Conservation (phyloP, 2,113 vertebrate species). For the Pseudorhombus dupliciocellatus region DNA sequence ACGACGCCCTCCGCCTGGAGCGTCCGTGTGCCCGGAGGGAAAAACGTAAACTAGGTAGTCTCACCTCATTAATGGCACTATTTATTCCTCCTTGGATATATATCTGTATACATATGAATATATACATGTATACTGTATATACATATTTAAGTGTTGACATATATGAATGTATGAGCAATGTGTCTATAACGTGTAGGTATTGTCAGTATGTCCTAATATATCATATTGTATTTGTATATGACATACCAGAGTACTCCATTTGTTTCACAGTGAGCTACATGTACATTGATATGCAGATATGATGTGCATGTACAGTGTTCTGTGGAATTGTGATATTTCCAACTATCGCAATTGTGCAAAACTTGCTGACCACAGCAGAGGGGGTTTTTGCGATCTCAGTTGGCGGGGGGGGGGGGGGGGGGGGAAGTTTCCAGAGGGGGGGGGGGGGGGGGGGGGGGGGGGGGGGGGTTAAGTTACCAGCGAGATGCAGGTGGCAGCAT, state of each 20-base stretch:
- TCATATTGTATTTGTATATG: slow-evolving; percentile 67
- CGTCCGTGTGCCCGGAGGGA: slow-evolving; percentile 6
- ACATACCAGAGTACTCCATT: slow-evolving; percentile 35
- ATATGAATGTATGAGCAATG: slow-evolving; percentile 86
- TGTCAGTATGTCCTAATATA: slow-evolving; percentile 72
- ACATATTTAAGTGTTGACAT: slow-evolving; percentile 84
- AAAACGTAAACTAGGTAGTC: slow-evolving; percentile 51
- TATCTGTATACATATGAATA: slow-evolving; percentile 81
- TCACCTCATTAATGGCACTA: slow-evolving; percentile 74
- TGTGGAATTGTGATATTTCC: slow-evolving; percentile 46
- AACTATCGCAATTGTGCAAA: slow-evolving; percentile 46
- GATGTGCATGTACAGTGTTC: slow-evolving; percentile 65
- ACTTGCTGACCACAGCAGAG: slow-evolving; percentile 15
- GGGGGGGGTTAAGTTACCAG: neutral
- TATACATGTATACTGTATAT: slow-evolving; percentile 82
- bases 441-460: too few relatives aligned
- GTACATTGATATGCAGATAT: slow-evolving; percentile 53
- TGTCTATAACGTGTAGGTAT: slow-evolving; percentile 79
- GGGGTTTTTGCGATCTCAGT: slow-evolving; percentile 1
- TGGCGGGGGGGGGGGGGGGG: slow-evolving; percentile 15
- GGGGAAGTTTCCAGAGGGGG: neutral
- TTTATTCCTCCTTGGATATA: slow-evolving; percentile 79
- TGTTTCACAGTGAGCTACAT: slow-evolving; percentile 49
- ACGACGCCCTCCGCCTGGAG: neutral
- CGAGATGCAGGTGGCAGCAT: slow-evolving; percentile 60